Conservation (phyloP, 1,140 invertebrate species). For the Lepidurus apus region DNA sequence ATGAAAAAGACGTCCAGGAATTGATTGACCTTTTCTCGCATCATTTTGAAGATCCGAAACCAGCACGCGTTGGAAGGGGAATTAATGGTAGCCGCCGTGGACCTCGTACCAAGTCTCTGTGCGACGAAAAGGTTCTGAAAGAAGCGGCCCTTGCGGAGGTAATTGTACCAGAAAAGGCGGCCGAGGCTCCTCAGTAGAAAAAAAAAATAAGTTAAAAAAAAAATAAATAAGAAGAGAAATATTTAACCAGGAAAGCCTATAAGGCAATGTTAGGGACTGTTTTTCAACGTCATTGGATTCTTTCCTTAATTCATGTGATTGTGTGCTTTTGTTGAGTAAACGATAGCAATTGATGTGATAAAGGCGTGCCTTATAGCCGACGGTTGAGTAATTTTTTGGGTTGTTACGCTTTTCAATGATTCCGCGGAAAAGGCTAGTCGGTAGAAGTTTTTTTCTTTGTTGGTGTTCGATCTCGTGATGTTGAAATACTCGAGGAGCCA, state of each 20-base stretch:
- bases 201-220: not conserved
- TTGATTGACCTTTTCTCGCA: constrained; percentile 30
- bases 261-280: not conserved
- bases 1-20: constrained; percentile 31
- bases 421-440: constrained; percentile 11
- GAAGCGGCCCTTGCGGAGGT: not conserved
- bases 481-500: not conserved
- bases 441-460: not conserved
- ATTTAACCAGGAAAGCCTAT: not conserved
- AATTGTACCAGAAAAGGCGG: constrained; percentile 24
- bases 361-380: constrained; percentile 20
- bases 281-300: not conserved
- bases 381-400: not conserved
- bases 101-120: constrained; percentile 32
- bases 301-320: constrained; percentile 10
- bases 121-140: constrained; percentile 16
- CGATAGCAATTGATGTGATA: constrained; percentile 11
- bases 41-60: constrained; percentile 29
- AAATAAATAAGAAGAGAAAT: not conserved
- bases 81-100: constrained; percentile 22
- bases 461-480: constrained; percentile 4
- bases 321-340: not conserved
- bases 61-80: constrained; percentile 23
- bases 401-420: not conserved
- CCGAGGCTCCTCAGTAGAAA: constrained; percentile 2